Percentiles rank a stretch among this genome's conserved stretches.
phyloP scores from a whole-genome alignment of 2,888 invertebrate species.

The Ormia ochracea region DNA sequence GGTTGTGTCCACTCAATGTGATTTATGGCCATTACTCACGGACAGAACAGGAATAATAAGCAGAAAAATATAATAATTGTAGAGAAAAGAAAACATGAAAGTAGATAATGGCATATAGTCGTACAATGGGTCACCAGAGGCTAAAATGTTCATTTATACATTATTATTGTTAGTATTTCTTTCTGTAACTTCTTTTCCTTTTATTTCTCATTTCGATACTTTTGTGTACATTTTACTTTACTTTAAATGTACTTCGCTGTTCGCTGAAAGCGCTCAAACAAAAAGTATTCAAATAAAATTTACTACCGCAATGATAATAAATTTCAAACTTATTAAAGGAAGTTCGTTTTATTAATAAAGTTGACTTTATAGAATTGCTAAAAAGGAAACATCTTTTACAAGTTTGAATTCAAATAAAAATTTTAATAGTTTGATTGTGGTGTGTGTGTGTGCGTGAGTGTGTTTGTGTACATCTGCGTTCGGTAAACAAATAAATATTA shows the following conservation, averaged over 20 bases:
- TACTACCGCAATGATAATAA: conserved; percentile 29
- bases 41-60: conserved; percentile 26
- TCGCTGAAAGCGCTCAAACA: background rate
- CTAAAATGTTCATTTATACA: conserved; percentile 42
- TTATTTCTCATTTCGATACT: background rate
- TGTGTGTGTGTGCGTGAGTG: background rate
- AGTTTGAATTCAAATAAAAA: background rate
- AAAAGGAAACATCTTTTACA: background rate
- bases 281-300: conserved; percentile 13
- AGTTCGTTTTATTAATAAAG: background rate
- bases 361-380: background rate
- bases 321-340: conserved; percentile 20
- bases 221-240: background rate
- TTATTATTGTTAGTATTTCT: conserved; percentile 35
- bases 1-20: conserved; percentile 63
- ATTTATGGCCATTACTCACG: conserved; percentile 62
- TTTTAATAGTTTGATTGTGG: no score
- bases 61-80: background rate
- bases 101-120: conserved; percentile 54
- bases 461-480: background rate
- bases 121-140: conserved; percentile 59
- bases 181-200: background rate
- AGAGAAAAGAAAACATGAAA: conserved; percentile 22
- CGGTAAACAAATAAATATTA: conserved; percentile 17
- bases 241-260: background rate